Conservation (phyloP, 2,888 invertebrate species). For the Aphidoletes aphidimyza region DNA sequence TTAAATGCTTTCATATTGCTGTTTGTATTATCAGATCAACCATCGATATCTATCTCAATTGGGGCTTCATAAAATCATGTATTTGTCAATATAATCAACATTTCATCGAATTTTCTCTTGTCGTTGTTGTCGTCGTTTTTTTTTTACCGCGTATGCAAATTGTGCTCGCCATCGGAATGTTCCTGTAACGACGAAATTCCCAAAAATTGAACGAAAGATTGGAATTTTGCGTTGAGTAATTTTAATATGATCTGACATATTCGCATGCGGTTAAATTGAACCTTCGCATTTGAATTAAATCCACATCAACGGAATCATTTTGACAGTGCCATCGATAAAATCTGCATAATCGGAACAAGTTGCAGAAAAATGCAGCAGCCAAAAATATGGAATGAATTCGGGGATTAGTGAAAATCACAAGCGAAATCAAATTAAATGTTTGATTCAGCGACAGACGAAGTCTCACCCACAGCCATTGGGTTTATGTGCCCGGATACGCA, state of each 20-base stretch:
- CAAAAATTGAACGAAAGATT: no score
- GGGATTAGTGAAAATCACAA: neutral
- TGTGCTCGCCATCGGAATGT: no score
- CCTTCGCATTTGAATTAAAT: neutral
- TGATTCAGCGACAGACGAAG: neutral
- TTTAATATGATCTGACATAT: neutral
- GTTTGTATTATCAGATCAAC: conserved; percentile 15
- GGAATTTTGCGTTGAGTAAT: neutral
- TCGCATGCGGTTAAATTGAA: conserved; percentile 8
- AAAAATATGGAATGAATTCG: neutral
- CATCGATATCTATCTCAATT: neutral
- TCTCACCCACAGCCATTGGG: no score
- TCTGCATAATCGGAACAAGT: neutral
- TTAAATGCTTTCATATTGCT: conserved; percentile 29
- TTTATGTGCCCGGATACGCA: no score
- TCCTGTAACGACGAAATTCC: no score
- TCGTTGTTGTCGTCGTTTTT: neutral
- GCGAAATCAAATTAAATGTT: neutral
- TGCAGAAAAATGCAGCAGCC: no score
- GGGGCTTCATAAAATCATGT: neutral
- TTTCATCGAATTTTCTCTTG: neutral
- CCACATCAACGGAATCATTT: no score
- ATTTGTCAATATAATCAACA: neutral
- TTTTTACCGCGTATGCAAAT: no score
- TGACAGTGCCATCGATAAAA: neutral